Evolutionary conservation across 2,888 invertebrate genomes (phyloP), one percentile per base, ranked within the genome.

Genomic region (Acanthosepion esculentum): DNA sequence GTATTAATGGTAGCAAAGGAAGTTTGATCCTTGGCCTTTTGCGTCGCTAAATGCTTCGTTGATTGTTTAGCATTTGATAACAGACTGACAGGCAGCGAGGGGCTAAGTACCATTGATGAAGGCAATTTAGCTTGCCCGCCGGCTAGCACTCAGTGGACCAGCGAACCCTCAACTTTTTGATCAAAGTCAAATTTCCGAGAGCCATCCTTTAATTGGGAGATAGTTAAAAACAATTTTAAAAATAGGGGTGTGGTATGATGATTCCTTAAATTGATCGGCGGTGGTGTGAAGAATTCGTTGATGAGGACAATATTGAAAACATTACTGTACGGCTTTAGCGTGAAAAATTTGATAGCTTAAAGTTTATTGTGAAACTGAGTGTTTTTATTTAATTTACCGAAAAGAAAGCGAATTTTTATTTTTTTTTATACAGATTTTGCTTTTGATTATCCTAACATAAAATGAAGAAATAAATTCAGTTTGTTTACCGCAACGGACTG

Each of bases 1-100:
- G 12, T 78, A n/a, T 33, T 33, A 2, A n/a, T 4, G 33, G 78
- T 15, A n/a, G n/a, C 33, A n/a, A 78, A 78, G 78, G 78, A 15
- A 78, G 78, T 78, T 78, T 78, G n/a, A 78, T n/a, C 78, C 78
- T 78, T 78, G 78, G 78, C n/a, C n/a, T 78, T 78, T n/a, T 78
- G 78, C n/a, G 78, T n/a, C 78, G n/a, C 15, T n/a, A 33, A 78
- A n/a, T 78, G 78, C 5, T 33, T 78, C 78, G 78, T 78, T 78
- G 78, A 78, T 78, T 78, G 78, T 78, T 78, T 78, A 78, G 12
- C n/a, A n/a, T n/a, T 78, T 78, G 78, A n/a, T 78, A 78, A 33
- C 78, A n/a, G n/a, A n/a, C n/a, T n/a, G n/a, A n/a, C n/a, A 78
- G 15, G 8, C n/a, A 78, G 12, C n/a, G 8, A 78, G 5, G 15